phyloP scores from a whole-genome alignment of 2,888 invertebrate genomes.

The Zaprionus bogoriensis region DNA sequence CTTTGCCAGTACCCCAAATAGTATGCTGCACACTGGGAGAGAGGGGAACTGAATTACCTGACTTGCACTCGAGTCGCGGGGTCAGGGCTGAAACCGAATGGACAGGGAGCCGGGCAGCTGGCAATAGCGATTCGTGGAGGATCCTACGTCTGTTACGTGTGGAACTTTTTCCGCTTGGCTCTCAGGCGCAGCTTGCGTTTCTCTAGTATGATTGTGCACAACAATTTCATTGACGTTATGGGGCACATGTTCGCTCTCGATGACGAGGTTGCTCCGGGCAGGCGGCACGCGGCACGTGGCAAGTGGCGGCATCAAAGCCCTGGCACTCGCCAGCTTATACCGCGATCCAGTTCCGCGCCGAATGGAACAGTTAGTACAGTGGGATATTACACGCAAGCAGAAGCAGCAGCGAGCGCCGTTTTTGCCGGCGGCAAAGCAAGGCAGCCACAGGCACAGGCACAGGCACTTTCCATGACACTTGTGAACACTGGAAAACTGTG shows the following conservation, averaged over 20 bases:
- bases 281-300: conserved; percentile 29
- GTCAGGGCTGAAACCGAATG: conserved; percentile 17
- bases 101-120: background rate
- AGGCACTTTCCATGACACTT: background rate
- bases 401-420: background rate
- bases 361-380: conserved; percentile 32
- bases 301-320: conserved; percentile 40
- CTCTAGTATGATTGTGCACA: conserved; percentile 80
- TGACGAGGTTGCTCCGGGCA: conserved; percentile 48
- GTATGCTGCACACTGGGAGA: background rate
- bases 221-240: conserved; percentile 77
- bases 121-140: background rate
- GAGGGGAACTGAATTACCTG: conserved; percentile 34
- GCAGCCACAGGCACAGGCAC: background rate
- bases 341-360: conserved; percentile 18
- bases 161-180: conserved; percentile 82
- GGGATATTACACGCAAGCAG: conserved; percentile 4
- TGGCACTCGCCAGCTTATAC: conserved; percentile 6
- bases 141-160: conserved; percentile 66
- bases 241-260: conserved; percentile 81
- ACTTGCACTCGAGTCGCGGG: background rate
- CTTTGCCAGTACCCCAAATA: conserved; percentile 13
- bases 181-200: conserved; percentile 81
- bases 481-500: background rate
- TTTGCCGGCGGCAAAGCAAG: background rate